Evolutionary conservation across 2,113 vertebrate species (phyloP), one percentile per base, ranked within the genome.

Genomic region (Emberiza fucata): DNA sequence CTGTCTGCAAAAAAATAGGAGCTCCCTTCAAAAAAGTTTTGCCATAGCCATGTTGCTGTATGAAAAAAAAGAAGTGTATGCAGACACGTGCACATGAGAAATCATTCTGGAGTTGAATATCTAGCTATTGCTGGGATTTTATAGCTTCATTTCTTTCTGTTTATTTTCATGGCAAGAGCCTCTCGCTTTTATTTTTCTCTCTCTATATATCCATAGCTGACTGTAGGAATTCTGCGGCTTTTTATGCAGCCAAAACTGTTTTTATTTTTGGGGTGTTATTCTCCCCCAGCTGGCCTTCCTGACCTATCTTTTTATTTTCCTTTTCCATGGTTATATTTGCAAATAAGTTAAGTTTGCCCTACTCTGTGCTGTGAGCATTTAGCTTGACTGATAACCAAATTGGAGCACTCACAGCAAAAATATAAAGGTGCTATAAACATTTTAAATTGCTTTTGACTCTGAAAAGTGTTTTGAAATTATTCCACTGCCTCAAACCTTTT

Each of bases 361-460:
- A 48, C 77, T 29, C 45, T 80, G 44, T 76, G 68, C 92, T 90
- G 47, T 77, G 37, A 92, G 42, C 82, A 81, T 84, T 87, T 39
- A 90, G 21, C 70, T 79, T 75, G n/a, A 95, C 82, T 96, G 93
- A 69, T 91, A 96, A 45, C 54, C 17, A 94, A 88, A 90, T 64
- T 87, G 71, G 80, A 92, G 45, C 37, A 70, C 88, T 87, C 88
- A 83, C 35, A 91, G 64, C 93, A 91, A 97, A 94, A 97, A 96
- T 92, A 87, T 40, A 91, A 91, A 97, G 50, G 42, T 72, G 47
- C 48, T 83, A 88, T 85, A 97, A 94, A 90, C 70, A 56, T 96
- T 96, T 96, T 56, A 82, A 96, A 95, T 94, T 93, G 82, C 77
- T 91, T 92, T 93, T 88, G 68, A 61, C 70, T 86, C 88, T 82